phyloP scores from a whole-genome alignment of 2,113 vertebrate genomes.

The Cacatua alba region DNA sequence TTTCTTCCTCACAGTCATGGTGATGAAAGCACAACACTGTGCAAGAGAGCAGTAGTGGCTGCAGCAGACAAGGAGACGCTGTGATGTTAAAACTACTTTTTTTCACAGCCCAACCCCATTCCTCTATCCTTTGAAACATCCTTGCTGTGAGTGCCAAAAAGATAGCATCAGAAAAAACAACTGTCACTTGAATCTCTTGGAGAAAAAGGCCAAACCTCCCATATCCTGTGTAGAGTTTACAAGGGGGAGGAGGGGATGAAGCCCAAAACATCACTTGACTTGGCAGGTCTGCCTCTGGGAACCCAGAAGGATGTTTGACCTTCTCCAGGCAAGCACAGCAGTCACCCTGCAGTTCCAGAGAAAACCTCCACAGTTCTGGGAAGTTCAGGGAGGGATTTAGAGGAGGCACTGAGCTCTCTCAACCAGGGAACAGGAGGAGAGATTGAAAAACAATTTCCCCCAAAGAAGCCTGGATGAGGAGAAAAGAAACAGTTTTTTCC shows the following conservation, averaged over 20 bases:
- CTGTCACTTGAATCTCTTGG: background rate
- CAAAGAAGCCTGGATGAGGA: background rate
- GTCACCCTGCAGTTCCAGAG: background rate
- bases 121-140: slow-evolving; percentile 11
- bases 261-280: slow-evolving; percentile 15
- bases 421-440: background rate
- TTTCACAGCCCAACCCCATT: slow-evolving; percentile 3
- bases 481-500: background rate
- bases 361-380: background rate
- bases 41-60: background rate
- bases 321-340: background rate
- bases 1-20: background rate
- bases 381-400: background rate
- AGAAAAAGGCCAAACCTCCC: slow-evolving; percentile 5
- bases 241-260: background rate
- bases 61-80: slow-evolving; percentile 13
- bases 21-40: slow-evolving; percentile 17
- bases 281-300: slow-evolving; percentile 35
- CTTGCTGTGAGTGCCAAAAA: background rate
- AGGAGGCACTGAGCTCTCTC: background rate
- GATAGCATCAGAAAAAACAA: slow-evolving; percentile 43
- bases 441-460: background rate
- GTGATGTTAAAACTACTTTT: slow-evolving; percentile 1
- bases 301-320: slow-evolving; percentile 17
- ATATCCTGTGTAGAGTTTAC: background rate